Evolutionary conservation across 2,888 invertebrate genomes (phyloP).

Genomic region (Pomacea canaliculata): DNA sequence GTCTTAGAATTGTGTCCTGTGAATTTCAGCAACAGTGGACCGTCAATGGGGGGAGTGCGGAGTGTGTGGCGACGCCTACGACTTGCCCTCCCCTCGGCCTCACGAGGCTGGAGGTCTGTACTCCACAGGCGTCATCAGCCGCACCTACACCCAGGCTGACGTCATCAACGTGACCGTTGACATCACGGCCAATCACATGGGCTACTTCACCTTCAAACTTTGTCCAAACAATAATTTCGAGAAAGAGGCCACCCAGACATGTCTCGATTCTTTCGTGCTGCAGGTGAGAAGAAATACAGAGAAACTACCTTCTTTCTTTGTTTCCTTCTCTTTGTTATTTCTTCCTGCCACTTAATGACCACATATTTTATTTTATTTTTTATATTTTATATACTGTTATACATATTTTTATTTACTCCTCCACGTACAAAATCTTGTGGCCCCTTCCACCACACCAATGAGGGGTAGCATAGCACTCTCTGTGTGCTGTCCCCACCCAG

Average conservation of each 20-base stretch:
- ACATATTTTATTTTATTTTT: background rate
- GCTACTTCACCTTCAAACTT: slow-evolving; percentile 36
- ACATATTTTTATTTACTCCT: no score
- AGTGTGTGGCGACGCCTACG: slow-evolving; percentile 33
- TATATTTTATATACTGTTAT: no score
- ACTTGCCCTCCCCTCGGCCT: slow-evolving; percentile 8
- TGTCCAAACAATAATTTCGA: slow-evolving; percentile 31
- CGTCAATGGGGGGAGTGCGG: slow-evolving; percentile 30
- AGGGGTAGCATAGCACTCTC: no score
- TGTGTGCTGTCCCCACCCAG: no score
- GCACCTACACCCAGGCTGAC: slow-evolving; percentile 46
- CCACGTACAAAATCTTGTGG: background rate
- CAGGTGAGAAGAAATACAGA: background rate
- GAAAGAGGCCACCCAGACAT: slow-evolving; percentile 32
- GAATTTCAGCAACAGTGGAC: slow-evolving; percentile 26
- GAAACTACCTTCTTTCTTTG: background rate
- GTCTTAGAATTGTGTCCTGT: no score
- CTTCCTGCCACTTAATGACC: background rate
- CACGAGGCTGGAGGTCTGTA: slow-evolving; percentile 43
- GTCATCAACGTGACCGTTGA: slow-evolving; percentile 28
- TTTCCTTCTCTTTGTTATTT: background rate
- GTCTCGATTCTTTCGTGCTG: slow-evolving; percentile 27
- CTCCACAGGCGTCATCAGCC: slow-evolving; percentile 62
- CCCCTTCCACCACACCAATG: no score
- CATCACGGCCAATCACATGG: slow-evolving; percentile 36